Base-by-base conservation (phyloP, 2,113 vertebrate genomes). In the Apteryx mantelli region DNA sequence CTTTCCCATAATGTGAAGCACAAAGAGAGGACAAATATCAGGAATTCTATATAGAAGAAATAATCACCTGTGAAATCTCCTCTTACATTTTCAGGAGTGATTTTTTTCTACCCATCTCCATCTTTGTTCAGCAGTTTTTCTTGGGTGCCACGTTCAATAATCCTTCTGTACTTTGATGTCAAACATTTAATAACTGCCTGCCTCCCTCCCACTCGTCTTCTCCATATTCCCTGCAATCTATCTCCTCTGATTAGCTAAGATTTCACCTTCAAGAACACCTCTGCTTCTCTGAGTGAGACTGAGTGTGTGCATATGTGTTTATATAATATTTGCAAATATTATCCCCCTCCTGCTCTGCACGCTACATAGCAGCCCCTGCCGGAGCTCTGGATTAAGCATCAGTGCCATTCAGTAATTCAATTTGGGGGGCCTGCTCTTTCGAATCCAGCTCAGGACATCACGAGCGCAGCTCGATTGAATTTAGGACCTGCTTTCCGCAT, bases 141-240 rank as follows among this genome's bases (percentile, higher is more conserved):
- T 96, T 80, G 92, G 82, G 82, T 97, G 92, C 91, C 86, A 88
- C 19, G 13, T 91, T 98, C 95, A 97, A 96, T 96, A 97, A 97
- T 90, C 91, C 90, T 93, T 95, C 88, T 76, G 85, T 0, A 0
- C 95, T 97, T 97, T 95, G 96, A 95, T 96, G 96, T 97, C 96
- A 97, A 91, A 96, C 92, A 97, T 95, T 98, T 93, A 96, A 95
- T 96, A 97, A 86, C 85, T 96, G 95, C 83, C 96, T 97, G 96
- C 96, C 86, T 98, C 92, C 93, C 94, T 96, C 88, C 91, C 79
- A 93, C 91, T 97, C 86, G 70, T 94, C 89, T 92, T 91, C 91
- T 96, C 77, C 92, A 94, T 89, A 97, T 97, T 96, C 86, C 81
- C 88, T n/a, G 3, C 92, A 91, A 97, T 97, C 88, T 86, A 93